phyloP scores from a whole-genome alignment of 2,888 invertebrate genomes.

The Margaritifera margaritifera region DNA sequence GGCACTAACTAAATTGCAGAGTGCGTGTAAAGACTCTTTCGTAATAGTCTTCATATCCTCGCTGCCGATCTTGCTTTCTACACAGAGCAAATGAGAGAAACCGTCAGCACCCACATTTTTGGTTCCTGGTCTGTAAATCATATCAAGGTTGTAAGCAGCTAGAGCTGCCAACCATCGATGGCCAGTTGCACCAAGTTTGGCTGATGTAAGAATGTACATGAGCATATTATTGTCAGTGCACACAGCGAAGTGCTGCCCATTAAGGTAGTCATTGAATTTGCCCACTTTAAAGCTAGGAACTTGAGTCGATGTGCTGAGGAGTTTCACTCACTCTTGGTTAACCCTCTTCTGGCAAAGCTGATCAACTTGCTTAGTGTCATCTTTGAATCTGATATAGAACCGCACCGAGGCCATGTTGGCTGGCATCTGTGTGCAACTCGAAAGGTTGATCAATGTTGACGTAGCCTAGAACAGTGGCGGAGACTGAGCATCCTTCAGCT shows the following conservation, averaged over 20 bases:
- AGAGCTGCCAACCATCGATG: slow-evolving; percentile 16
- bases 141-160: slow-evolving; percentile 13
- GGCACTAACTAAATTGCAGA: too few relatives aligned
- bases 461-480: slow-evolving; percentile 7
- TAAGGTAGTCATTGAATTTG: slow-evolving; percentile 7
- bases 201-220: slow-evolving; percentile 14
- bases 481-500: too few relatives aligned
- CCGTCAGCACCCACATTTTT: slow-evolving; percentile 26
- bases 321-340: slow-evolving; percentile 17
- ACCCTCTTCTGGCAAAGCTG: slow-evolving; percentile 13
- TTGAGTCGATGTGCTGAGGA: not conserved
- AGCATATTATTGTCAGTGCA: slow-evolving; percentile 16
- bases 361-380: slow-evolving; percentile 13
- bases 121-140: slow-evolving; percentile 14
- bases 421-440: slow-evolving; percentile 18
- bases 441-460: slow-evolving; percentile 12
- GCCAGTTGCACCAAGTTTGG: slow-evolving; percentile 10
- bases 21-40: too few relatives aligned
- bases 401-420: slow-evolving; percentile 10
- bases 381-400: slow-evolving; percentile 19
- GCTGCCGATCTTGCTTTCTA: too few relatives aligned
- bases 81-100: slow-evolving; percentile 9
- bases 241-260: too few relatives aligned
- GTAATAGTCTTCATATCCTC: too few relatives aligned
- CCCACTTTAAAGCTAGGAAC: slow-evolving; percentile 21